Percentiles rank a stretch among this genome's conserved stretches.
Conservation (phyloP, 2,888 invertebrate genomes). For the Nyleta sp. region DNA sequence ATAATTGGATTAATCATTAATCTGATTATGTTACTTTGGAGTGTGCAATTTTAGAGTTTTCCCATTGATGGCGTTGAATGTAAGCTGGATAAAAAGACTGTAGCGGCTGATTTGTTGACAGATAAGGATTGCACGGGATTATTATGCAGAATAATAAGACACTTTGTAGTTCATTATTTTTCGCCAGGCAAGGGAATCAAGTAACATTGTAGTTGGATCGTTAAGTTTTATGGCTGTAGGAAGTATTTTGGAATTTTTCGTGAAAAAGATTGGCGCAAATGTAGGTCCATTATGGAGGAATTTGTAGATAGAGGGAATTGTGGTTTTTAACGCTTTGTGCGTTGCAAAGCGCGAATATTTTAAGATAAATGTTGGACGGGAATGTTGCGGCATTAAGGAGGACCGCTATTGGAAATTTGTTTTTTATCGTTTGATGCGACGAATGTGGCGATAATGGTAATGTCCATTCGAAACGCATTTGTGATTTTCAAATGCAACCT, state of each 20-base stretch:
- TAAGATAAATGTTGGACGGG: constrained; percentile 52
- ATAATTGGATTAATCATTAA: too few relatives aligned
- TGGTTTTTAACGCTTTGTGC: constrained; percentile 29
- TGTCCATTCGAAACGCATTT: constrained; percentile 59
- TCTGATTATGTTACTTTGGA: too few relatives aligned
- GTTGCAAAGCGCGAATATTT: constrained; percentile 32
- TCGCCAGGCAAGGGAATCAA: too few relatives aligned
- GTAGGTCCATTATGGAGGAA: constrained; percentile 29
- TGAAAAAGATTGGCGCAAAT: constrained; percentile 20
- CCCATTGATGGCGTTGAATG: too few relatives aligned
- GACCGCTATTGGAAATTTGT: constrained; percentile 48
- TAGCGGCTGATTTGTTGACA: too few relatives aligned
- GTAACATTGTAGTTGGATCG: constrained; percentile 2
- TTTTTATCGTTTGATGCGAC: constrained; percentile 47
- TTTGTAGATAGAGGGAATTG: constrained; percentile 35
- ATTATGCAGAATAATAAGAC: constrained; percentile 17
- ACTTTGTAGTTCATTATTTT: neutral
- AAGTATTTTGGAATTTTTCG: constrained; percentile 30
- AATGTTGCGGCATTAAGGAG: constrained; percentile 39
- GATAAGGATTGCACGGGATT: constrained; percentile 4
- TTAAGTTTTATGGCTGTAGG: constrained; percentile 21
- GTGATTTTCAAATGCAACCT: constrained; percentile 49
- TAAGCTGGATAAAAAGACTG: too few relatives aligned
- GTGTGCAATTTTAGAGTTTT: too few relatives aligned
- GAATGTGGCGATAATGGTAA: constrained; percentile 51